Base-by-base conservation (phyloP, 2,113 vertebrate genomes). In the Cryptotis parvus region DNA sequence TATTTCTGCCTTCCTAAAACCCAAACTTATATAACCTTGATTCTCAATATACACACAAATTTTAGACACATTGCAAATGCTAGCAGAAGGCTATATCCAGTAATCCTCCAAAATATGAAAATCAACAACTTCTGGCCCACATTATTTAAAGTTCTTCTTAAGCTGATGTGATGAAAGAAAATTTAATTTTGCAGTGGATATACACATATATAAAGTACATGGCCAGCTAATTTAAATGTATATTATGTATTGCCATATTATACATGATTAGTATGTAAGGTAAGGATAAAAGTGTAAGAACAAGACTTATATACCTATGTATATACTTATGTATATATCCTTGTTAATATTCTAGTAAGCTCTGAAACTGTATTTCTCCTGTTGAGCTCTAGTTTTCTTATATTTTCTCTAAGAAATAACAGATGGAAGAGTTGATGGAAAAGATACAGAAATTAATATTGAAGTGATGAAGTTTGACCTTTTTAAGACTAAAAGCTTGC, bases 401-500 rank as follows among this genome's bases (percentile, higher is more conserved):
- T 27, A 69, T 92, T 80, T 93, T 20, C 58, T 84, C 55, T 92
- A 83, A 94, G 61, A 95, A 96, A 87, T 80, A 81, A 68, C 82
- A 96, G 90, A 90, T 81, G 75, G 69, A 91, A 45, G 49, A 65
- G 81, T 52, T 85, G 75, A 87, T 88, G 70, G 55, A 89, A 79
- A 92, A 61, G 35, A 81, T 89, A 93, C 27, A 92, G 66, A 92
- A 92, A 96, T 89, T 92, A 85, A 93, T 91, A 92, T 69, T 91
- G 24, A 95, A 95, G 79, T 93, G 58, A 94, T 89, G 14, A 70
- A 91, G 37, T 94, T 41, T 94, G 94, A 92, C 85, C 90, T 95
- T 94, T 95, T 76, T 5, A 91, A 93, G 68, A 94, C 90, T 63
- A 94, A 77, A 95, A 90, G 84, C 76, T 92, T 89, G 78, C 82